Base-by-base conservation (phyloP, 1,140 invertebrate genomes). In the Eriosoma lanigerum region DNA sequence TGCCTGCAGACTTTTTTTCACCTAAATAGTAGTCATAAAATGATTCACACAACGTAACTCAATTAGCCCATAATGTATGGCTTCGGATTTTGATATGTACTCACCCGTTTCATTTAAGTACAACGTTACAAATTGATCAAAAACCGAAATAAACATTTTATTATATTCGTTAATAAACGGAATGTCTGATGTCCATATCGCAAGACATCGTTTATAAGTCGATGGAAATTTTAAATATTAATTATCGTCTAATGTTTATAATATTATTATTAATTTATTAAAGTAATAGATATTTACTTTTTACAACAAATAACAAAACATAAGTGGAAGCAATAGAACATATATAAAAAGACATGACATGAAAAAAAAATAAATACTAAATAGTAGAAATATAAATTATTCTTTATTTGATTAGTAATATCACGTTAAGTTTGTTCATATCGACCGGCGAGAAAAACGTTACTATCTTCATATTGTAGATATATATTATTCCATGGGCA, bases 31-130 rank as follows among this genome's bases (percentile, higher is more conserved):
- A 29, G 6, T 0, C 2, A 2, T 1, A 54, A 8, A 3, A 17
- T 19, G 8, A 52, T 46, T 32, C 21, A n/a, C n/a, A n/a, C n/a
- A n/a, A n/a, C n/a, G n/a, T n/a, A n/a, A n/a, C n/a, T n/a, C n/a
- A n/a, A n/a, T n/a, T n/a, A n/a, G n/a, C n/a, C n/a, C n/a, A n/a
- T n/a, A 50, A 29, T 52, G 0, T 73, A 60, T 15, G 21, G n/a
- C n/a, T 56, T 75, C 52, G 4, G 9, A 38, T 38, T 38, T 3
- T 8, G 3, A 38, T 38, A 38, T 26, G 21, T 60, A 60, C 75
- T 62, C 50, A 78, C 75, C 46, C 75, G 75, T 78, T 78, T 78
- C 75, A 78, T 78, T 78, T 78, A 60, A 62, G 17, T 60, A 21
- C 52, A 19, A 48, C n/a, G 32, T 78, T 24, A 24, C 48, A 15